Evolutionary conservation across 2,888 invertebrate genomes (phyloP), one percentile per base, ranked within the genome.

Genomic region (Torymus aiolomorphi): DNA sequence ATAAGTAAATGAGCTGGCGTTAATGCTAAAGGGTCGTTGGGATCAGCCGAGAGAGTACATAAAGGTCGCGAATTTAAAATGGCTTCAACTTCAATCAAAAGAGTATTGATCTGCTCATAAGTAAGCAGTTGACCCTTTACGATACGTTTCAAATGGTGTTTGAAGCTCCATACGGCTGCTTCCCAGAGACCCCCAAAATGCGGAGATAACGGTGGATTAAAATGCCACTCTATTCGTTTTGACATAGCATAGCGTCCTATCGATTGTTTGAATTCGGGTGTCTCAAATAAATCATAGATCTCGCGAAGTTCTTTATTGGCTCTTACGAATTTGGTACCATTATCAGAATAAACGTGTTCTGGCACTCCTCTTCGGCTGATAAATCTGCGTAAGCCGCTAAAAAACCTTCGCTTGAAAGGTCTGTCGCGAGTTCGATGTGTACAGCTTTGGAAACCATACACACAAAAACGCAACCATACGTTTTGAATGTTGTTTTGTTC

Each of bases 391-490:
- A n/a, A n/a, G n/a, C n/a, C n/a, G n/a, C n/a, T n/a, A n/a, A n/a
- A n/a, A n/a, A n/a, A n/a, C n/a, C n/a, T n/a, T n/a, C n/a, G n/a
- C n/a, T n/a, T n/a, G n/a, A n/a, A n/a, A n/a, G n/a, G n/a, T n/a
- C n/a, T n/a, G n/a, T n/a, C n/a, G n/a, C n/a, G n/a, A n/a, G 65
- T 24, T 24, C 61, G 20, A 61, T 61, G 24, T 61, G 24, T 24
- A 24, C 61, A 61, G 24, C 61, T 20, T 63, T 63, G 51, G 65
- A 65, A 18, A 65, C 65, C 65, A 65, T 65, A 18, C 51, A 65
- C 5, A 65, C 13, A 51, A 65, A 65, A 12, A 65, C 65, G 11
- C 65, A 65, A 1, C 51, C 51, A 13, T 65, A 65, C 16, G 65
- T 65, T 18, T 51, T 65, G 12, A 65, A 1, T 5, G 18, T 16